phyloP scores from a whole-genome alignment of 1,140 invertebrate genomes.

The Pogonomyrmex californicus region DNA sequence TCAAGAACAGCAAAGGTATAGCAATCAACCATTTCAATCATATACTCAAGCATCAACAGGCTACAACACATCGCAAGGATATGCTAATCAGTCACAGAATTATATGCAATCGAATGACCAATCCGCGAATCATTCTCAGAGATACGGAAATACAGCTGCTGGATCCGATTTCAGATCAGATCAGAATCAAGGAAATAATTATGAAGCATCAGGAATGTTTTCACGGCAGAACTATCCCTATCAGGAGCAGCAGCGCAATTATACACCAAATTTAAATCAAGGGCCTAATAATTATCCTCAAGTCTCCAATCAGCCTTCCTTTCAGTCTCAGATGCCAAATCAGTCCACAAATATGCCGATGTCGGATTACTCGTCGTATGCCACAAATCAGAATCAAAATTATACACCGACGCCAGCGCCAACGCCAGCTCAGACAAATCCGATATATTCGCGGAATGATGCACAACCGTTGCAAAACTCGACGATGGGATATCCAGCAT shows the following conservation, averaged over 20 bases:
- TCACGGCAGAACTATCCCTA: slow-evolving; percentile 80
- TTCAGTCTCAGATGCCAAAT: slow-evolving; percentile 76
- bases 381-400: slow-evolving; percentile 78
- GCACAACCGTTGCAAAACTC: slow-evolving; percentile 77
- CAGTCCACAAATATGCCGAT: slow-evolving; percentile 78
- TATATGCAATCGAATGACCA: slow-evolving; percentile 78
- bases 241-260: slow-evolving; percentile 80
- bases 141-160: slow-evolving; percentile 69
- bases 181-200: slow-evolving; percentile 79
- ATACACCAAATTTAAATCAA: slow-evolving; percentile 79
- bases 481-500: slow-evolving; percentile 71
- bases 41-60: slow-evolving; percentile 77
- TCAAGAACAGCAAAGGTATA: slow-evolving; percentile 80
- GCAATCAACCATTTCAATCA: slow-evolving; percentile 80
- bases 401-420: slow-evolving; percentile 71
- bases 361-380: slow-evolving; percentile 80
- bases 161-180: slow-evolving; percentile 80
- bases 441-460: slow-evolving; percentile 74
- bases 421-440: slow-evolving; percentile 63
- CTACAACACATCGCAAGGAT: slow-evolving; percentile 77
- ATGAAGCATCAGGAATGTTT: slow-evolving; percentile 79
- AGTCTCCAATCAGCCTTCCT: slow-evolving; percentile 74
- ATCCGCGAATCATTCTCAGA: slow-evolving; percentile 75
- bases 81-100: slow-evolving; percentile 77
- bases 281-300: slow-evolving; percentile 80